Base-by-base conservation (phyloP, 1,140 invertebrate genomes). In the Latrodectus geometricus region DNA sequence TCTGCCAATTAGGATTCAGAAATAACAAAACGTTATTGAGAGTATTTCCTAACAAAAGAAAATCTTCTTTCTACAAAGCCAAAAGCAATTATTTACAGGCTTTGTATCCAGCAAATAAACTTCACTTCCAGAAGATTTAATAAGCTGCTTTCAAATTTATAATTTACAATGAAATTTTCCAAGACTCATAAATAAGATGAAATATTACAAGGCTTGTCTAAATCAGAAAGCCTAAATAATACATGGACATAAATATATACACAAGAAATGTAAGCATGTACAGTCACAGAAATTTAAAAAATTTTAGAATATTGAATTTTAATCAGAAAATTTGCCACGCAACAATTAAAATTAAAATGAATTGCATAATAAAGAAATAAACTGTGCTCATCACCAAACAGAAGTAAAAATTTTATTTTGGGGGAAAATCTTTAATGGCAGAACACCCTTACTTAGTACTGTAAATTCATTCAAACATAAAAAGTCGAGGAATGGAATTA, bases 31-130 rank as follows among this genome's bases (percentile, higher is more conserved):
- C 11, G 61, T 23, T 21, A 76, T 76, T 48, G 3, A 20, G 66
- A 86, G 56, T 48, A 65, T 52, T 54, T 77, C 68, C 73, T 69
- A 72, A 14, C 54, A 14, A 61, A 61, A 61, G 69, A 72, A 76
- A 86, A 77, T 54, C 8, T 69, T 48, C 75, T 49, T 35, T 70
- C 83, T 86, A 86, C 83, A 86, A 86, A 86, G 83, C 83, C 83
- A 78, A 86, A 86, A 86, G 83, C 83, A 77, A 21, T 23, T 86
- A 86, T 86, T 77, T 86, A 86, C 83, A 86, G 83, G 75, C 75
- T 86, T 86, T 86, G 75, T 86, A 11, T 77, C 52, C 65, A 72
- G 52, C 65, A 56, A 70, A 86, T 56, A 66, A 56, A 77, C 76
- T 17, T 17, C 20, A 65, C 49, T 79, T 79, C 68, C 17, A 79